Percentiles rank a stretch among this genome's conserved stretches.
These are phyloP conservation scores for Tribolium freemani DNA, from an alignment of 2,888 invertebrate species.

Conservation along the genomic window DNA sequence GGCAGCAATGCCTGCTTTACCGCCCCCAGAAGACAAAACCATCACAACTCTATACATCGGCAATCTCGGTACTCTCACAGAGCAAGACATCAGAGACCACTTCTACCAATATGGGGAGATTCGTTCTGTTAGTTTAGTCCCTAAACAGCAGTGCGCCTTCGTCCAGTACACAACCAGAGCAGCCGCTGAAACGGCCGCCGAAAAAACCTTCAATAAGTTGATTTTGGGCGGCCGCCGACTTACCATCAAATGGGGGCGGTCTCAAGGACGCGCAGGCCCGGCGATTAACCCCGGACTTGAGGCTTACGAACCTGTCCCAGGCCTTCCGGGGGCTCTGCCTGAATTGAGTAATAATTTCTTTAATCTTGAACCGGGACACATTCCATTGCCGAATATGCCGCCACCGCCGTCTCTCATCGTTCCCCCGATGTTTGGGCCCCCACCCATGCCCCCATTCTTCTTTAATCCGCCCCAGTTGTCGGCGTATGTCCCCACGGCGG, in stretches of 20 bases:
- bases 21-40: constrained; percentile 94
- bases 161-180: constrained; percentile 93
- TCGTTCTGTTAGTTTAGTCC: constrained; percentile 91
- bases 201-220: constrained; percentile 95
- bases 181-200: constrained; percentile 94
- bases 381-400: constrained; percentile 67
- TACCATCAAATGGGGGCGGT: constrained; percentile 99
- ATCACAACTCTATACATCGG: constrained; percentile 99
- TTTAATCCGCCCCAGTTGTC: constrained; percentile 64
- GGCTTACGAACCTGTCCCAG: constrained; percentile 81
- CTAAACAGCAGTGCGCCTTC: constrained; percentile 96
- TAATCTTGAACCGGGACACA: constrained; percentile 72
- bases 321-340: constrained; percentile 80
- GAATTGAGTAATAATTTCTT: constrained; percentile 79
- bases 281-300: constrained; percentile 70
- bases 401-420: constrained; percentile 69
- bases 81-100: constrained; percentile 93
- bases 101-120: constrained; percentile 99
- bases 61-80: constrained; percentile 91
- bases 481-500: constrained; percentile 63
- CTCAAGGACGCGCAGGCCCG: constrained; percentile 81
- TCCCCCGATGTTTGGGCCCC: constrained; percentile 74
- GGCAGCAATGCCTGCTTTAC: constrained; percentile 93
- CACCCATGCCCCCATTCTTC: constrained; percentile 73
- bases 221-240: constrained; percentile 86